Percentiles rank a stretch among this genome's conserved stretches.
These are phyloP conservation scores for Siniperca chuatsi DNA, from an alignment of 2,113 vertebrate genomes.

Conservation along the genomic window DNA sequence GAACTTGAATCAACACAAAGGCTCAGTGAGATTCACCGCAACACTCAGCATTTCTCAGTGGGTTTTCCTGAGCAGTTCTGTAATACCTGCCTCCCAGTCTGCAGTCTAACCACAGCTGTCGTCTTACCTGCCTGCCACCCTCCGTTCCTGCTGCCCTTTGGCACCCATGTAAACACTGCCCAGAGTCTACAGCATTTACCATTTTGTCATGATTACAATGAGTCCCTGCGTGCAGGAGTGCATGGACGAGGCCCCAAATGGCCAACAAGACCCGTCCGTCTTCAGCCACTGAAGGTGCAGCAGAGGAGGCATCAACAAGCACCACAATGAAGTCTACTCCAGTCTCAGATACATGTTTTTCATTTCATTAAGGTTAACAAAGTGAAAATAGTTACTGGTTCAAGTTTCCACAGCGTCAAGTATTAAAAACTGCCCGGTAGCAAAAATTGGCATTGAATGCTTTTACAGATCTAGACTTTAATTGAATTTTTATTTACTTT, in stretches of 20 bases:
- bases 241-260: slow-evolving; percentile 25
- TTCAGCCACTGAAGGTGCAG: slow-evolving; percentile 52
- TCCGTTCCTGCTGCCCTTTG: slow-evolving; percentile 50
- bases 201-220: neutral
- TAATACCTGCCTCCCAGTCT: slow-evolving; percentile 1
- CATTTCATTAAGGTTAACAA: neutral
- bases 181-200: neutral
- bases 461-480: neutral
- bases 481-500: neutral
- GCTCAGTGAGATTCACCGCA: neutral
- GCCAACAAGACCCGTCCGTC: slow-evolving; percentile 37
- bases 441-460: neutral
- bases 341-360: neutral
- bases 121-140: slow-evolving; percentile 39
- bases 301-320: slow-evolving; percentile 36
- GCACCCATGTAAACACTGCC: neutral
- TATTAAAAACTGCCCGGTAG: neutral
- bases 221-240: neutral
- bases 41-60: neutral
- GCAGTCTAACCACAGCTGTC: slow-evolving; percentile 38
- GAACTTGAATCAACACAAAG: neutral
- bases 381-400: neutral
- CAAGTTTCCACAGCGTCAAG: neutral
- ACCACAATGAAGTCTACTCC: slow-evolving; percentile 14
- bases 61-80: slow-evolving; percentile 8